Base-by-base conservation (phyloP, 53 echinoderm and acorn worm species). In the Echinometra lucunter region DNA sequence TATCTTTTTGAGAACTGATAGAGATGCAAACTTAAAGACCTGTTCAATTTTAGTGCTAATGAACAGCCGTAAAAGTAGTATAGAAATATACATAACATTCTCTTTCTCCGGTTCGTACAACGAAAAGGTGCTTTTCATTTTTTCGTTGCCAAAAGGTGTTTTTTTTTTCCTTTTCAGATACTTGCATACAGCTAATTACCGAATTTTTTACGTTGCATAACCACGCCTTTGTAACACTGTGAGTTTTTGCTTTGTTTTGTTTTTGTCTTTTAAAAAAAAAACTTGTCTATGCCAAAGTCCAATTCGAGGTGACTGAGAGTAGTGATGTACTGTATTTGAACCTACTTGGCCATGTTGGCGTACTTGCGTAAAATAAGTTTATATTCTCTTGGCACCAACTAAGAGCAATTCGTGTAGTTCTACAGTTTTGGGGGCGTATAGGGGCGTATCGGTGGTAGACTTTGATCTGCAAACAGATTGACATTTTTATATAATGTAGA, bases 401-500 rank as follows among this genome's bases (percentile, higher is more conserved):
- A n/a, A n/a, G 42, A 78, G 21, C 90, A n/a, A 38, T 45, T n/a
- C 27, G 32, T 44, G 1, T 82, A 57, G 44, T 60, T 91, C 89
- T 96, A 49, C 74, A 57, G 42, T 42, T 38, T 69, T 49, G 40
- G 53, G 56, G 35, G 44, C 45, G 74, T 82, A 57, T 44, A 37
- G 23, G 38, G 42, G 69, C 44, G 40, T 70, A 92, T 57, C 37
- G 74, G 74, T 45, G 72, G 92, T 74, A 42, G 78, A 78, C 78
- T 78, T 78, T 78, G 78, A 7, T 78, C 42, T 35, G 42, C 42
- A 78, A 78, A 78, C 42, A 78, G 19, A 78, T 78, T 11, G 23
- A 72, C 35, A 35, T 32, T 72, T 72, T 53, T 0, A 49, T n/a
- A n/a, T n/a, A n/a, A n/a, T 58, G 8, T 17, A 0, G 45, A 47